A percentile compares a stretch with the other conserved stretches of the same genome.
Conservation (phyloP, 2,888 invertebrate genomes). For the Acanthosepion lycidas region DNA sequence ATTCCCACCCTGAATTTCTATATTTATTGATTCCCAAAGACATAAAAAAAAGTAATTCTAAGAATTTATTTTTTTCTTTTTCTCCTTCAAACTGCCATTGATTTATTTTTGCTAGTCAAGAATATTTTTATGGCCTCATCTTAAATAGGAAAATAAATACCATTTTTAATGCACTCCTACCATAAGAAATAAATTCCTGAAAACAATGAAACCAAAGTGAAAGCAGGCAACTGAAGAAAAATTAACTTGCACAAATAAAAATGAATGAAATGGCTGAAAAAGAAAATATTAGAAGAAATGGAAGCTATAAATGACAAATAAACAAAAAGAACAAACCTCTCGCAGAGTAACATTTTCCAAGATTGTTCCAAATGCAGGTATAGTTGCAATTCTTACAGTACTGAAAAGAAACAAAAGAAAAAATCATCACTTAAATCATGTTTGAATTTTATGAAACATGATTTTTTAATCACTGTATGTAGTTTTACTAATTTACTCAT, state of each 20-base stretch:
- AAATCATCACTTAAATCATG: not conserved
- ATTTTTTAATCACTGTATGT: too few species aligned
- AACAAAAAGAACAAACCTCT: slow-evolving; percentile 72
- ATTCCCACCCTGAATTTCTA: not conserved
- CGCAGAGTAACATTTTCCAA: slow-evolving; percentile 75
- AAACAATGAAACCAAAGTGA: not conserved
- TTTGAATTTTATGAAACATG: too few species aligned
- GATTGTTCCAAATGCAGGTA: slow-evolving; percentile 80
- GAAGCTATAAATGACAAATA: not conserved
- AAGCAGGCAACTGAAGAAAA: not conserved
- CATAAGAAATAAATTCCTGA: not conserved
- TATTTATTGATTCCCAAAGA: not conserved
- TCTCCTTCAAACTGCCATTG: not conserved
- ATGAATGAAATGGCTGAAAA: too few species aligned
- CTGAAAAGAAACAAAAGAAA: slow-evolving; percentile 65
- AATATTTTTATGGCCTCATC: not conserved
- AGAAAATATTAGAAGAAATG: not conserved
- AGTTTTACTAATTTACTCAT: too few species aligned
- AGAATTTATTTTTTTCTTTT: too few species aligned
- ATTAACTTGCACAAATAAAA: not conserved
- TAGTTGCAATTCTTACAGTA: slow-evolving; percentile 79
- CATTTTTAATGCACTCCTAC: not conserved
- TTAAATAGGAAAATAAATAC: not conserved
- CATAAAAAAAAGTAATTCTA: too few species aligned
- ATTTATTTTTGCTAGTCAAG: not conserved